Conservation (phyloP, 1,140 invertebrate genomes). For the Pinna nobilis region DNA sequence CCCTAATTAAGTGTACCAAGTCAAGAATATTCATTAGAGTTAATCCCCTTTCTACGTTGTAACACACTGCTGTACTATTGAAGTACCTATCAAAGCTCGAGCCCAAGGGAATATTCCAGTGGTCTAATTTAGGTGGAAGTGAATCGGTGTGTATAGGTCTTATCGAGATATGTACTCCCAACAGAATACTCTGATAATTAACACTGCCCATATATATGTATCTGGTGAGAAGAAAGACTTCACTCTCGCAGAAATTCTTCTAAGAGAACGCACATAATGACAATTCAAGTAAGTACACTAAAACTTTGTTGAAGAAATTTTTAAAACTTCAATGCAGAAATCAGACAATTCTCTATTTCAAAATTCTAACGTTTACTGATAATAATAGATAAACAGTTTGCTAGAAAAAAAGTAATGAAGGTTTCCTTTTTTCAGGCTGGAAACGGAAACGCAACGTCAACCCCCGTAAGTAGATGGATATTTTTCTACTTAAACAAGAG, state of each 20-base stretch:
- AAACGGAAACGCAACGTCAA: neutral
- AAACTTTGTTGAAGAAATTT: neutral
- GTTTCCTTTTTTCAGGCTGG: neutral
- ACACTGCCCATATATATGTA: neutral
- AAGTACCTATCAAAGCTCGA: neutral
- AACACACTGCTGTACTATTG: neutral
- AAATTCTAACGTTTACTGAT: no score
- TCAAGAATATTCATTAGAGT: neutral
- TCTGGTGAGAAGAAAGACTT: neutral
- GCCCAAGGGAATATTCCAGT: neutral
- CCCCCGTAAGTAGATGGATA: neutral
- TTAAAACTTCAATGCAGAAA: neutral
- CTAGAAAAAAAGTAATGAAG: neutral
- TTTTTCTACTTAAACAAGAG: no score
- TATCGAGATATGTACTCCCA: constrained; percentile 1
- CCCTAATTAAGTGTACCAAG: neutral
- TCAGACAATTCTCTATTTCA: constrained; percentile 1
- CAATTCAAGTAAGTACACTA: neutral
- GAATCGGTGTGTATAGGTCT: neutral
- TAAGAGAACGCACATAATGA: neutral
- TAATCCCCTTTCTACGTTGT: neutral
- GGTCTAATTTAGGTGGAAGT: neutral
- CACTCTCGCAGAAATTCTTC: neutral
- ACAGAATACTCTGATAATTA: neutral
- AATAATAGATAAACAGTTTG: neutral